phyloP scores from a whole-genome alignment of 2,797 vertebrate genomes.

The Malacoraja senta region DNA sequence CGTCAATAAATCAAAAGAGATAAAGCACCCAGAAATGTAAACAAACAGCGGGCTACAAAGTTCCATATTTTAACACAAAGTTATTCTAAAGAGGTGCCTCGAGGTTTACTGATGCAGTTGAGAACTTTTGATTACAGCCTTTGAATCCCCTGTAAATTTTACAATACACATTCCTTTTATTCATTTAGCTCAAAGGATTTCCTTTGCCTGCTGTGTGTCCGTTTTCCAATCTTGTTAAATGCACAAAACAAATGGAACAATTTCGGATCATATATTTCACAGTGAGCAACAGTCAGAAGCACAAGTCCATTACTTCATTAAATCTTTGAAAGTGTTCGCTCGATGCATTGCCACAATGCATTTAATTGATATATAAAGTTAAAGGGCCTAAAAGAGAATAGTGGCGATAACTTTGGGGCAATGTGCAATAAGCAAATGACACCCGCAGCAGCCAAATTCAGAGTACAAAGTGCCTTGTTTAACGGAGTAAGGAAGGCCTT shows the following conservation, averaged over 20 bases:
- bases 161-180: not conserved
- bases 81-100: no score
- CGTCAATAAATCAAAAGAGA: not conserved
- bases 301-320: not conserved
- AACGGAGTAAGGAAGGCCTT: no score
- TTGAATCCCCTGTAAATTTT: not conserved
- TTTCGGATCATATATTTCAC: not conserved
- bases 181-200: not conserved
- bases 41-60: not conserved
- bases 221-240: not conserved
- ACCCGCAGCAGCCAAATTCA: no score
- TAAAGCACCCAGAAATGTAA: not conserved
- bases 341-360: not conserved
- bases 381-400: no score
- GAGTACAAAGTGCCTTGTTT: no score
- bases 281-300: not conserved
- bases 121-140: not conserved
- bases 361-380: no score
- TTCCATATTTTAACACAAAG: not conserved
- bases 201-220: not conserved
- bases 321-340: not conserved
- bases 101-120: not conserved
- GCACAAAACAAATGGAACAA: not conserved
- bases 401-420: no score
- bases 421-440: no score